A percentile compares a stretch with the other conserved stretches of the same genome.
These are phyloP conservation scores for Pardosa pseudoannulata DNA, from an alignment of 2,888 invertebrate genomes.

Conservation along the genomic window DNA sequence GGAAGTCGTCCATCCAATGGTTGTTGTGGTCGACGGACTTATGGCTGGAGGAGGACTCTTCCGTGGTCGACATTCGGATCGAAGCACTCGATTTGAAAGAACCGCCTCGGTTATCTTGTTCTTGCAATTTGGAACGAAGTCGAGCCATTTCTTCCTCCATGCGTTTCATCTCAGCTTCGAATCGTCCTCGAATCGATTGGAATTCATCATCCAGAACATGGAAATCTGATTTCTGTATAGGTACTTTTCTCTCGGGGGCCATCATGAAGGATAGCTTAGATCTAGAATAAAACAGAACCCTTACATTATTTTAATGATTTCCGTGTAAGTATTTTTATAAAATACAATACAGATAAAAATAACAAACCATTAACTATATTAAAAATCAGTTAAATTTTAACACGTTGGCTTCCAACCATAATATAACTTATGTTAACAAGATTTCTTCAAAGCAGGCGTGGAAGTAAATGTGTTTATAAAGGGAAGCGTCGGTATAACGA, in stretches of 20 bases:
- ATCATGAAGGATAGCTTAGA: slow-evolving; percentile 12
- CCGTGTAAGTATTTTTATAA: no score
- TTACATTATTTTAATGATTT: no score
- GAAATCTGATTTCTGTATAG: slow-evolving; percentile 94
- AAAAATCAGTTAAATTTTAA: no score
- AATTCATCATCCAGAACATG: slow-evolving; percentile 97
- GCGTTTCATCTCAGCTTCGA: slow-evolving; percentile 97
- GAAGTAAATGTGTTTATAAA: no score
- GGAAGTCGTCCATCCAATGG: slow-evolving; percentile 90
- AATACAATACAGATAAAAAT: no score
- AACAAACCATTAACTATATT: no score
- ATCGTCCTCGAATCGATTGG: slow-evolving; percentile 94
- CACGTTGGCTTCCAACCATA: no score
- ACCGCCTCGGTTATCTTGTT: slow-evolving; percentile 82
- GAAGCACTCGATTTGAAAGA: slow-evolving; percentile 62
- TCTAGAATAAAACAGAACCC: background rate
- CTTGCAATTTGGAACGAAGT: slow-evolving; percentile 94
- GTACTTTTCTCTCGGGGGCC: slow-evolving; percentile 78
- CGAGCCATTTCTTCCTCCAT: slow-evolving; percentile 99
- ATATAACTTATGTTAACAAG: no score
- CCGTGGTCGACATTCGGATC: slow-evolving; percentile 53
- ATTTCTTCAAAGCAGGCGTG: no score
- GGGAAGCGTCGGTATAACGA: no score
- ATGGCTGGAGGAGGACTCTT: slow-evolving; percentile 80
- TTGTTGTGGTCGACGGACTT: slow-evolving; percentile 78